Evolutionary conservation across 2,888 invertebrate species (phyloP).

Genomic region (Lingula anatina): DNA sequence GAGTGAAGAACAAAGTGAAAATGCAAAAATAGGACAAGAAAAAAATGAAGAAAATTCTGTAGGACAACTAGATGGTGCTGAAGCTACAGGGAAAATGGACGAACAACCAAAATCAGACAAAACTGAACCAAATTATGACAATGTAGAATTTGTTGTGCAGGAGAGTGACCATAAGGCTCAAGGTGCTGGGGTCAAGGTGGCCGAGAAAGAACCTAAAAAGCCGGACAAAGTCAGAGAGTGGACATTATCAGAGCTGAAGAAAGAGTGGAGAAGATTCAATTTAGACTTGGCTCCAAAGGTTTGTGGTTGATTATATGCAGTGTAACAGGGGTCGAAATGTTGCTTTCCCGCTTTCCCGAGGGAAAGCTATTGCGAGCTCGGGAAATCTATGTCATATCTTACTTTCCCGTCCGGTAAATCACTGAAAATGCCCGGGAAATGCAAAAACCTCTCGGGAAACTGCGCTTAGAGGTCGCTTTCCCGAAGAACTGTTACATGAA

Average conservation of each 20-base stretch:
- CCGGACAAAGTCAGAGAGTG: constrained; percentile 23
- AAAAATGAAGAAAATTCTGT: constrained; percentile 5
- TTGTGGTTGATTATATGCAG: constrained; percentile 14
- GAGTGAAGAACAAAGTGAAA: constrained; percentile 1
- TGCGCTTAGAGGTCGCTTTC: too few relatives aligned
- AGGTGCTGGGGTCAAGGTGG: neutral
- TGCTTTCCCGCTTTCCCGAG: too few relatives aligned
- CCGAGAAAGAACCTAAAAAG: neutral
- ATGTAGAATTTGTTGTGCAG: neutral
- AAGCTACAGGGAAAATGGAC: constrained; percentile 31
- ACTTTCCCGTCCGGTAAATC: too few relatives aligned
- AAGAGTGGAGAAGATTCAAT: constrained; percentile 64
- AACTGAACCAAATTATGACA: neutral
- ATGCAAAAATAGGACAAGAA: neutral
- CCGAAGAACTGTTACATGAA: too few relatives aligned
- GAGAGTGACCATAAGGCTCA: neutral
- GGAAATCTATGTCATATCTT: too few relatives aligned
- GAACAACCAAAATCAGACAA: too few relatives aligned
- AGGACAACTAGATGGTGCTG: neutral
- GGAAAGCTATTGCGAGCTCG: too few relatives aligned
- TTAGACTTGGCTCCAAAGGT: constrained; percentile 91
- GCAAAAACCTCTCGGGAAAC: too few relatives aligned
- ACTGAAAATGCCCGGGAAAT: too few relatives aligned
- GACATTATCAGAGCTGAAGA: constrained; percentile 33
- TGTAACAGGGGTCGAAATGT: too few relatives aligned